Conservation (phyloP, 2,888 invertebrate species). For the Caenorhabditis sp. region DNA sequence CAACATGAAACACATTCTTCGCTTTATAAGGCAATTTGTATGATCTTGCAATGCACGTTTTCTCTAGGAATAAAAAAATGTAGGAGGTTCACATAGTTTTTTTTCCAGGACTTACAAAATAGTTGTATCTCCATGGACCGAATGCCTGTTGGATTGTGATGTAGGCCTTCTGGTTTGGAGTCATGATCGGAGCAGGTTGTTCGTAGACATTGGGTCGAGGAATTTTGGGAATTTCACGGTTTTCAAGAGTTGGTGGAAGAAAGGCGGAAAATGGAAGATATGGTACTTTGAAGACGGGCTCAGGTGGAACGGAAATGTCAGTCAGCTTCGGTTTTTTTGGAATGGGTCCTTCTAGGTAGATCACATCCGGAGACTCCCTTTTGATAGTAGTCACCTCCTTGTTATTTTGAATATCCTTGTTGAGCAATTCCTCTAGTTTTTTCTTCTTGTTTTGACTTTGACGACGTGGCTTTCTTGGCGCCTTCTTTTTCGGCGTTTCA, state of each 20-base stretch:
- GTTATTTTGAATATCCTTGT: too few relatives aligned
- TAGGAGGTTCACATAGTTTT: neutral
- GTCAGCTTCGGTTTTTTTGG: neutral
- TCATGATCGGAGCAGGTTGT: neutral
- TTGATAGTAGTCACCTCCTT: too few relatives aligned
- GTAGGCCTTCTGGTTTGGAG: slow-evolving; percentile 4
- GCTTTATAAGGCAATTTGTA: neutral
- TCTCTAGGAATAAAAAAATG: neutral
- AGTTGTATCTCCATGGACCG: neutral
- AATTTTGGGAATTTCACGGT: too few relatives aligned
- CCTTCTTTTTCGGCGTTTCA: too few relatives aligned
- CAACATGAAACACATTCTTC: neutral
- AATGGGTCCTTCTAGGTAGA: neutral
- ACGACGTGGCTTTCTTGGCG: too few relatives aligned
- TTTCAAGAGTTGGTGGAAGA: too few relatives aligned
- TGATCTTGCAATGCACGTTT: neutral
- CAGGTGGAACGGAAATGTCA: too few relatives aligned
- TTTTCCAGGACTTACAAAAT: slow-evolving; percentile 1
- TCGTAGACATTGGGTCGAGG: too few relatives aligned
- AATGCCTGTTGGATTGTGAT: neutral
- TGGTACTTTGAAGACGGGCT: too few relatives aligned
- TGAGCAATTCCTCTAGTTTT: too few relatives aligned
- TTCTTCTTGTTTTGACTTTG: too few relatives aligned
- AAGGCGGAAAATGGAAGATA: too few relatives aligned
- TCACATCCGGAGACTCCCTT: neutral